Base-by-base conservation (phyloP, 2,797 vertebrate genomes). In the Alosa sapidissima region DNA sequence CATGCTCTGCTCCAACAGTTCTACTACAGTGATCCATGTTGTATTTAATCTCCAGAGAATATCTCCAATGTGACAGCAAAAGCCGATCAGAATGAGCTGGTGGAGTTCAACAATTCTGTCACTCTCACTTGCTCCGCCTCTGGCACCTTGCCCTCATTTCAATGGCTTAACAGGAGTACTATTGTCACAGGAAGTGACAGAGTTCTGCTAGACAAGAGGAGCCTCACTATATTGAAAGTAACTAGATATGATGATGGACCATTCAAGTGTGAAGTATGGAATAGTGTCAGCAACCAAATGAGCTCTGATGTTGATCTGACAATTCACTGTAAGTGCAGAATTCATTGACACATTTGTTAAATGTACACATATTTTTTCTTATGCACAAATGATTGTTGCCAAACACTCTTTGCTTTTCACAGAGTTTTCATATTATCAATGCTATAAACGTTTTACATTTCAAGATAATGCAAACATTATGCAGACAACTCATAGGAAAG, bases 261-360 rank as follows among this genome's bases (percentile, higher is more conserved):
- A 4, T 89, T 86, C 28, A 54, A 0, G 10, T 91, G 91, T 72
- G 51, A 41, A 28, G 89, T 82, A 58, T 86, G 3, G 47, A 94
- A 92, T 81, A 13, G 7, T 3, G 0, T 92, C 68, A 93, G 89
- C 14, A 48, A 16, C 6, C 45, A 0, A 33, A 84, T 1, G 75
- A 94, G 91, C 54, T 52, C 65, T 82, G 41, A 41, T 41, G 1
- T 93, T 5, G 45, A 33, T 3, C 52, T 93, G 65, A 87, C 5
- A 8, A 84, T 93, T 81, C 91, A 72, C 84, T 94, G 92, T 94
- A 83, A 94, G 92, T 92, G 68, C 36, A 60, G 47, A 41, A 33
- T 10, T 62, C 60, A 28, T 62, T 62, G 24, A 62, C 1, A 62
- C 7, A 10, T 41, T 28, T 28, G 41, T 41, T 41, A 41, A 41